Base-by-base conservation (phyloP, 2,113 vertebrate species). In the Mesoclemmys tuberculata region DNA sequence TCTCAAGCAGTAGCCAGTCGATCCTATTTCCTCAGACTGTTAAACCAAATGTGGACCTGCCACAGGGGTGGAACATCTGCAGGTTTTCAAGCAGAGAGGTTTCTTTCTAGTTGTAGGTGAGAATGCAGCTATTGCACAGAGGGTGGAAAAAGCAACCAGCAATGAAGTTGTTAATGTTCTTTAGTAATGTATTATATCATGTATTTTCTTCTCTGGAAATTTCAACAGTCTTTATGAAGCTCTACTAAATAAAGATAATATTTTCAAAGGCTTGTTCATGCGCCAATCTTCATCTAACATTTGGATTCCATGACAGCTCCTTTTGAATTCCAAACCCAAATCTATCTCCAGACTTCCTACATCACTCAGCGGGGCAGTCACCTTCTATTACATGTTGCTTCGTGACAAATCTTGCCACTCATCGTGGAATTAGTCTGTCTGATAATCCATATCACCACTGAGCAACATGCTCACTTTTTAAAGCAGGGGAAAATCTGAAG, bases 61-160 rank as follows among this genome's bases (percentile, higher is more conserved):
- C 0, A 0, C 4, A 3, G 49, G 27, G 16, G 2, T 82, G 78
- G 13, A 78, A 64, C 61, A 14, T 35, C 61, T 64, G 61, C 61
- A 0, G 35, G 27, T 87, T 93, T 83, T 46, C 85, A 90, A 95
- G 61, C 41, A 84, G 46, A 84, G 55, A 8, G 78, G 31, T 18
- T 80, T 87, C n/a, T 94, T 87, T 92, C 29, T 27, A 6, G 49
- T 82, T 29, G 4, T 71, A 64, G 10, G 55, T 19, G 44, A 54
- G 44, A n/a, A 14, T 2, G 1, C 46, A 88, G 16, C 0, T 77
- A 44, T 24, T 55, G 35, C 49, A 31, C 19, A 77, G 61, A 56
- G 7, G 44, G 49, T 27, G 54, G 6, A 26, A 0, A 0, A 52
- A 64, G 80, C 14, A 8, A 35, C 14, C 61, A 64, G 13, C 29